Evolutionary conservation across 2,797 vertebrate species (phyloP), one percentile per base, ranked within the genome.

Genomic region (Muscicapa comitata): DNA sequence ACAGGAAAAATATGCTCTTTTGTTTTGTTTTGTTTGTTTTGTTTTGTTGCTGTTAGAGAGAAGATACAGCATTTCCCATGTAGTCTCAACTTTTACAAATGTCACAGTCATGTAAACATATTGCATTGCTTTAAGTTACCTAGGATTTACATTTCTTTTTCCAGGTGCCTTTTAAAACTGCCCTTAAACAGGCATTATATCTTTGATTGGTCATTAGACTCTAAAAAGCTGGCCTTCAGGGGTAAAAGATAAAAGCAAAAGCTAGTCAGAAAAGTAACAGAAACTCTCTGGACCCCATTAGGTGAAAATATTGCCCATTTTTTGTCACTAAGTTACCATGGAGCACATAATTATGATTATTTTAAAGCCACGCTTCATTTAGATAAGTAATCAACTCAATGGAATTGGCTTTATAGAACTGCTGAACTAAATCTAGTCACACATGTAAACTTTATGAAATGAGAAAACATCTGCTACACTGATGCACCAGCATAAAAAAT

Each of bases 281-380:
- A 59, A 89, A 89, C 70, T 81, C 50, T 75, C 70, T 43, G 33
- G 92, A 45, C 16, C 14, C 17, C 21, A 79, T 89, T 89, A 96
- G 87, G 72, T 62, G 78, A 72, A 94, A 94, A 37, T 71, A 79
- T 78, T 88, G 73, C 82, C 66, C 53, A 86, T 84, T 97, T 94
- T 76, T 95, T 84, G 62, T 86, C 93, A 72, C 51, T 81, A 35
- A 88, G 40, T 79, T 95, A 86, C 88, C 67, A 79, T 6, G 31
- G 84, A 88, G 79, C 65, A 95, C 88, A 96, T 90, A 90, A 95
- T 89, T 96, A 76, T 91, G 91, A 96, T 95, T 96, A 95, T 90
- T 89, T 96, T 93, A 96, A 85, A 96, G 57, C 58, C 70, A 85
- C 86, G 73, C 93, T 93, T 97, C 85, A 96, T 96, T 97, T 94